Conservation (phyloP, 2,113 vertebrate species). For the Peromyscus leucopus region DNA sequence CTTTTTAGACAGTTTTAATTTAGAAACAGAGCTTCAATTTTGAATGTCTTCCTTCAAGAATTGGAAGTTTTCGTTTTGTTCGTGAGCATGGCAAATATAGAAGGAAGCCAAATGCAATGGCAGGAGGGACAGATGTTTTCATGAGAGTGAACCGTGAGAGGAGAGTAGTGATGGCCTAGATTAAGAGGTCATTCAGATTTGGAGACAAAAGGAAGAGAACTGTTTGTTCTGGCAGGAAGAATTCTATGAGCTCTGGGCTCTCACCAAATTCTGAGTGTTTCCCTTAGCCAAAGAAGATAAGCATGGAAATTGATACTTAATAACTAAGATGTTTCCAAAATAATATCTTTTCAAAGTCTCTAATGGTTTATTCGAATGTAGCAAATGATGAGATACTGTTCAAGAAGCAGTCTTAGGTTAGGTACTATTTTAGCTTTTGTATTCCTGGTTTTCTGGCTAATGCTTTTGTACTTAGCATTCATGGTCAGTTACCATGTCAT, state of each 20-base stretch:
- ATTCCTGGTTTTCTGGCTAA: neutral
- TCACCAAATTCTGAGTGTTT: neutral
- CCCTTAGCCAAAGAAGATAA: neutral
- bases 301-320: neutral
- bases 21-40: neutral
- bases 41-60: neutral
- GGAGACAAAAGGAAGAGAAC: slow-evolving; percentile 52
- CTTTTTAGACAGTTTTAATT: neutral
- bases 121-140: slow-evolving; percentile 1
- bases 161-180: neutral
- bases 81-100: neutral
- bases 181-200: slow-evolving; percentile 1
- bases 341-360: neutral
- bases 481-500: neutral
- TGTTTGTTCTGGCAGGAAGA: neutral
- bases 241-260: neutral
- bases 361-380: neutral
- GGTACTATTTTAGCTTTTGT: neutral
- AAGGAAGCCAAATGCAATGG: neutral
- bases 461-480: neutral
- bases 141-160: neutral
- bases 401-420: neutral
- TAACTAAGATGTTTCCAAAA: neutral
- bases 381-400: neutral
- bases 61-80: neutral